Evolutionary conservation across 2,888 invertebrate species (phyloP).

Genomic region (Liodrosophila aerea): DNA sequence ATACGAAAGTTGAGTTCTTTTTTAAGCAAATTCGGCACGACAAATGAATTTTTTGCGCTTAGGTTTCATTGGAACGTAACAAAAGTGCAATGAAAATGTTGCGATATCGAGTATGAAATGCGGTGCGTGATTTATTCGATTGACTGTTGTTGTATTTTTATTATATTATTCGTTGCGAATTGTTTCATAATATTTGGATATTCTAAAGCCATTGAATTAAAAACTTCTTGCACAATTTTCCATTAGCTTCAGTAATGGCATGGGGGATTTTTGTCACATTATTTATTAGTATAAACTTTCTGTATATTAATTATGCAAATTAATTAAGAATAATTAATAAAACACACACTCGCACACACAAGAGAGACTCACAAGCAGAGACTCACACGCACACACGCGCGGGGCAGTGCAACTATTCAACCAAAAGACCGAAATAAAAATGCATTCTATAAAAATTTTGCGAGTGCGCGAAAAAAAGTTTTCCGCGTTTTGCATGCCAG

Average conservation of each 20-base stretch:
- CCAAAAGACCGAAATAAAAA: constrained; percentile 78
- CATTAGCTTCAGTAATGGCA: background rate
- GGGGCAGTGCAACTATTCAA: constrained; percentile 71
- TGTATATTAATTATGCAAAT: constrained; percentile 15
- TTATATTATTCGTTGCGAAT: background rate
- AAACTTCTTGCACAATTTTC: background rate
- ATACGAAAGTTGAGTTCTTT: constrained; percentile 5
- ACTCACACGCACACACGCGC: constrained; percentile 22
- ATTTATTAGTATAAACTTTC: constrained; percentile 13
- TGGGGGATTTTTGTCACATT: constrained; percentile 29
- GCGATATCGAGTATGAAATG: constrained; percentile 55
- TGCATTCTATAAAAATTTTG: constrained; percentile 78
- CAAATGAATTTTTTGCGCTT: constrained; percentile 58
- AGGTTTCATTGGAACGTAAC: constrained; percentile 35
- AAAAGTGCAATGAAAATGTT: constrained; percentile 44
- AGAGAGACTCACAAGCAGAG: constrained; percentile 10
- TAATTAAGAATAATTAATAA: constrained; percentile 46
- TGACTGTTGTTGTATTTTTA: constrained; percentile 32
- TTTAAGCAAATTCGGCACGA: constrained; percentile 54
- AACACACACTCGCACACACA: constrained; percentile 11
- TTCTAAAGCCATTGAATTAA: no score
- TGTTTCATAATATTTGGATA: constrained; percentile 7
- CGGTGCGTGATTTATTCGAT: constrained; percentile 57
- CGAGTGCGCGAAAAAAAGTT: constrained; percentile 77
- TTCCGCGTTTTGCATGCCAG: constrained; percentile 77